phyloP scores from a whole-genome alignment of 2,797 vertebrate species.

The Melanotaenia pygmaea region DNA sequence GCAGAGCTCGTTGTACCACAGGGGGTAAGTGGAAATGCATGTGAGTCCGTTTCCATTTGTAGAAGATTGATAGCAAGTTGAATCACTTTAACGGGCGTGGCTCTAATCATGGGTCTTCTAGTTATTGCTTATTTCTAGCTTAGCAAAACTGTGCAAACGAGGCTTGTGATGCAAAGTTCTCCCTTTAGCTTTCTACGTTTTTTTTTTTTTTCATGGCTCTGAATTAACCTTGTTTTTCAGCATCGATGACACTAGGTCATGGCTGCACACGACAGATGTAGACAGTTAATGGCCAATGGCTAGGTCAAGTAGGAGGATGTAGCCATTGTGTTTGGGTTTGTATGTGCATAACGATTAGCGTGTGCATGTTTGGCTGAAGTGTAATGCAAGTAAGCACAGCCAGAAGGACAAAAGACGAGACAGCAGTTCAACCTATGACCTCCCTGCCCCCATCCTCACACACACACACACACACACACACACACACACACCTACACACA shows the following conservation, averaged over 20 bases:
- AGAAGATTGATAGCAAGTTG: constrained; percentile 45
- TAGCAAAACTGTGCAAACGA: constrained; percentile 19
- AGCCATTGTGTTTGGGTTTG: constrained; percentile 26
- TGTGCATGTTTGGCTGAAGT: constrained; percentile 53
- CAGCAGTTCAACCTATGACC: constrained; percentile 66
- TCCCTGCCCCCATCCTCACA: constrained; percentile 44
- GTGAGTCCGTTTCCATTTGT: constrained; percentile 7
- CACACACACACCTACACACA: no score
- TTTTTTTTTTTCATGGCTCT: constrained; percentile 1
- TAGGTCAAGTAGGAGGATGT: constrained; percentile 53
- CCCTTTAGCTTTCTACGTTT: constrained; percentile 9
- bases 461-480: constrained; percentile 6
- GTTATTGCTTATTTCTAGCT: constrained; percentile 30
- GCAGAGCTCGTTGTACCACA: constrained; percentile 6
- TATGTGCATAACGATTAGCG: constrained; percentile 35
- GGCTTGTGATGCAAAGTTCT: constrained; percentile 15
- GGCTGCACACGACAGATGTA: constrained; percentile 44
- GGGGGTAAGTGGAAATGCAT: constrained; percentile 22
- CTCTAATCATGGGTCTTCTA: constrained; percentile 26
- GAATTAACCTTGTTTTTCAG: constrained; percentile 48
- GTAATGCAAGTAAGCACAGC: constrained; percentile 56
- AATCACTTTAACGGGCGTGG: constrained; percentile 49
- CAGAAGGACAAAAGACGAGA: constrained; percentile 72
- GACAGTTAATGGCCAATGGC: constrained; percentile 66
- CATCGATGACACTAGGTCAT: constrained; percentile 41